phyloP scores from a whole-genome alignment of 2,888 invertebrate genomes.

The Palloptera scutellata region DNA sequence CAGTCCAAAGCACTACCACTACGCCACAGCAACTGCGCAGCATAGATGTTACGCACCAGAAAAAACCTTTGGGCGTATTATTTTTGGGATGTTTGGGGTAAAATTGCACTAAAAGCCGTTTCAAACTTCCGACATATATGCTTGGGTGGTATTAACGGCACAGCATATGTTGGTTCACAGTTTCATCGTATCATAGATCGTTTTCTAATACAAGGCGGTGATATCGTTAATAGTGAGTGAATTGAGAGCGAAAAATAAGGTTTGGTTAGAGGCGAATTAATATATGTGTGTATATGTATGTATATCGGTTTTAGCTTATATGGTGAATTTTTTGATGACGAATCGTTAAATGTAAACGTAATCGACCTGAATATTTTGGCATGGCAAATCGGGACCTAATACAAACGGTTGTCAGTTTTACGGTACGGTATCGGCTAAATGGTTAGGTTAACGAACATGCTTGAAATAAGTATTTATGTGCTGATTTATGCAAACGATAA shows the following conservation, averaged over 20 bases:
- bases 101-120: constrained; percentile 84
- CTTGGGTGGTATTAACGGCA: constrained; percentile 76
- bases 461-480: too few relatives aligned
- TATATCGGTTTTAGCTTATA: constrained; percentile 73
- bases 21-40: too few relatives aligned
- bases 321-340: constrained; percentile 85
- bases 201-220: constrained; percentile 94
- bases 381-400: constrained; percentile 91
- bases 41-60: constrained; percentile 79
- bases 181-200: constrained; percentile 88
- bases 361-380: constrained; percentile 83
- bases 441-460: too few relatives aligned
- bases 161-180: constrained; percentile 78
- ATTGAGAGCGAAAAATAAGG: constrained; percentile 73
- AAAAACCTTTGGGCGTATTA: constrained; percentile 75
- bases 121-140: constrained; percentile 87
- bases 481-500: too few relatives aligned
- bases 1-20: too few relatives aligned
- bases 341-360: constrained; percentile 83
- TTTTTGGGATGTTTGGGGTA: constrained; percentile 84
- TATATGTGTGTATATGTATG: neutral
- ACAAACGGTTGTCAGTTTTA: constrained; percentile 97
- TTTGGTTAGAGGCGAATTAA: constrained; percentile 81
- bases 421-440: constrained; percentile 85
- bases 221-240: constrained; percentile 70